phyloP scores from a whole-genome alignment of 2,113 vertebrate genomes.

The Delphinus delphis region DNA sequence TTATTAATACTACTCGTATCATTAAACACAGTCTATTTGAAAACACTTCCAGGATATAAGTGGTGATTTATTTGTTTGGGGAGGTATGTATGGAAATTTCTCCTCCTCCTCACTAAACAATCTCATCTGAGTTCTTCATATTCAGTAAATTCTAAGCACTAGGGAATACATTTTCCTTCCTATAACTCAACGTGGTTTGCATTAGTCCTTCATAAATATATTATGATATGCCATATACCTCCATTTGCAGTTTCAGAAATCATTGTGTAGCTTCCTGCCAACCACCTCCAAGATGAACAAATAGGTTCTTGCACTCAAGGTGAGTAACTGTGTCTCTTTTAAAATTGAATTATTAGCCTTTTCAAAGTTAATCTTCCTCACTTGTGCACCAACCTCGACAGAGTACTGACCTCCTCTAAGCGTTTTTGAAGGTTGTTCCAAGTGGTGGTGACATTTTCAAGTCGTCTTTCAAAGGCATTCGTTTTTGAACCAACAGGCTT shows the following conservation, averaged over 20 bases:
- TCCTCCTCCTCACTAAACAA: conserved; percentile 33
- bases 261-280: conserved; percentile 53
- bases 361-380: conserved; percentile 69
- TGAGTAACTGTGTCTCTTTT: conserved; percentile 39
- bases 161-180: conserved; percentile 55
- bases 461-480: conserved; percentile 59
- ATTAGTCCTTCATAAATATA: conserved; percentile 39
- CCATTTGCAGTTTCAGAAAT: conserved; percentile 45
- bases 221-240: conserved; percentile 49
- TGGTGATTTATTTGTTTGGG: conserved; percentile 59
- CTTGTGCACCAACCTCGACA: conserved; percentile 24
- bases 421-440: conserved; percentile 70
- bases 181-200: conserved; percentile 53
- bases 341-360: conserved; percentile 64
- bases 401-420: conserved; percentile 68
- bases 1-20: conserved; percentile 53
- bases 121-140: background rate
- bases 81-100: background rate
- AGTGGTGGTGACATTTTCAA: conserved; percentile 64
- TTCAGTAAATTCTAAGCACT: conserved; percentile 64
- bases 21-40: conserved; percentile 22
- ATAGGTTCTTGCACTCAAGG: conserved; percentile 6
- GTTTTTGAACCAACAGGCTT: conserved; percentile 1
- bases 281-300: conserved; percentile 31
- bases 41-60: background rate